Evolutionary conservation across 2,888 invertebrate genomes (phyloP).

Genomic region (Cheilosia pagana): DNA sequence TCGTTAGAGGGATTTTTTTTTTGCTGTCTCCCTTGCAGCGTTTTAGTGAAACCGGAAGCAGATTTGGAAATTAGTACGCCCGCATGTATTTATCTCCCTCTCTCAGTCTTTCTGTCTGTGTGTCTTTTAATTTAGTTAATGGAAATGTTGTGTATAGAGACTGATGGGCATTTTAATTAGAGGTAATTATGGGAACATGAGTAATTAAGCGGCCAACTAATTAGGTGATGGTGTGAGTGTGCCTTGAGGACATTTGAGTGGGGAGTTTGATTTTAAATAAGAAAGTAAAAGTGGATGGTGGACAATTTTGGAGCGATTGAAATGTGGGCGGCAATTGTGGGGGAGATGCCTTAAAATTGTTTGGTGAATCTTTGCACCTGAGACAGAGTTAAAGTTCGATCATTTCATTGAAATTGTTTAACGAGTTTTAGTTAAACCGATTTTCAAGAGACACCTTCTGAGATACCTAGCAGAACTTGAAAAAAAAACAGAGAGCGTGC

Average conservation of each 20-base stretch:
- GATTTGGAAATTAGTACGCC: slow-evolving; percentile 4
- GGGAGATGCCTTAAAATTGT: no score
- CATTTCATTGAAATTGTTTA: no score
- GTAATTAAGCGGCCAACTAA: slow-evolving; percentile 38
- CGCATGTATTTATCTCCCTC: background rate
- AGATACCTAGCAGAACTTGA: no score
- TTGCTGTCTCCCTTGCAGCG: background rate
- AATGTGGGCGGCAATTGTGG: no score
- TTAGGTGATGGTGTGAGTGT: slow-evolving; percentile 1
- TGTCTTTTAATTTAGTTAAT: slow-evolving; percentile 62
- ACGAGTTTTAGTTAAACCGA: no score
- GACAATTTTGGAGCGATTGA: background rate
- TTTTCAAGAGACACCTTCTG: no score
- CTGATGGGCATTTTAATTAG: slow-evolving; percentile 47
- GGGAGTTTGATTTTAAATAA: background rate
- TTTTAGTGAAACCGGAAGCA: background rate
- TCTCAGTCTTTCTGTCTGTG: background rate
- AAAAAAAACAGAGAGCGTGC: no score
- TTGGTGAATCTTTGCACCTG: no score
- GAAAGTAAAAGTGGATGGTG: background rate
- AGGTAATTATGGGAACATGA: slow-evolving; percentile 34
- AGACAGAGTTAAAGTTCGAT: no score
- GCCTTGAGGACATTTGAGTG: background rate
- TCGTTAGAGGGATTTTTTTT: slow-evolving; percentile 36
- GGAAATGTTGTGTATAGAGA: slow-evolving; percentile 51